phyloP scores from a whole-genome alignment of 2,797 vertebrate species.

The Neosalanx taihuensis region DNA sequence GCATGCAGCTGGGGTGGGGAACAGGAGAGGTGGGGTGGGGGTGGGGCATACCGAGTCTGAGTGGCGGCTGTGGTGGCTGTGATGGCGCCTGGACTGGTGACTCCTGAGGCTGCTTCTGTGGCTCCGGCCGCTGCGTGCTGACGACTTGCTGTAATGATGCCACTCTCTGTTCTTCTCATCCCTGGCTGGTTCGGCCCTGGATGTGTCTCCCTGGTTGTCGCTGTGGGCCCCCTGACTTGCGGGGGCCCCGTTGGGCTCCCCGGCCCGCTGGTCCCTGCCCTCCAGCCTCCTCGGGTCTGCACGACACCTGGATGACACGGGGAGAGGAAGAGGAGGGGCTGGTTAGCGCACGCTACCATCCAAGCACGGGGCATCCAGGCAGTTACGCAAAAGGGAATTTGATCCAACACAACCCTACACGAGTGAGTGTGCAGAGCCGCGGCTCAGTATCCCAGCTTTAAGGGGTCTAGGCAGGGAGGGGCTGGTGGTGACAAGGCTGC shows the following conservation, averaged over 20 bases:
- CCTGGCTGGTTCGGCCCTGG: background rate
- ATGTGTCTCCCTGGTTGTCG: background rate
- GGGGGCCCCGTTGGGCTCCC: conserved; percentile 71
- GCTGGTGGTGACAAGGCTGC: too few relatives aligned
- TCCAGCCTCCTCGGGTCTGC: conserved; percentile 76
- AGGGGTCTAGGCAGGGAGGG: too few relatives aligned
- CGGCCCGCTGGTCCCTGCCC: conserved; percentile 68
- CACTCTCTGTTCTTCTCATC: conserved; percentile 66
- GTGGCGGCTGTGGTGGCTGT: too few relatives aligned
- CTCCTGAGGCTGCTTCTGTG: conserved; percentile 66
- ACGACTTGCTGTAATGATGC: conserved; percentile 81
- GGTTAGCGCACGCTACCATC: background rate
- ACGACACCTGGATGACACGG: conserved; percentile 66
- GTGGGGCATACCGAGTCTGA: conserved; percentile 77
- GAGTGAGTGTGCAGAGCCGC: too few relatives aligned
- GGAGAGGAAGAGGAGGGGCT: background rate
- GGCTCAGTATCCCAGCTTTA: too few relatives aligned
- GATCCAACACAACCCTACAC: too few relatives aligned
- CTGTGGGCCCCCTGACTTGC: conserved; percentile 6
- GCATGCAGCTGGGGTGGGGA: background rate
- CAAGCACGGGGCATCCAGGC: too few relatives aligned
- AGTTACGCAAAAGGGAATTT: too few relatives aligned
- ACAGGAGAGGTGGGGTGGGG: background rate
- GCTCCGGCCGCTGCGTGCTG: conserved; percentile 67
- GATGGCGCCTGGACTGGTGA: conserved; percentile 61